phyloP scores from a whole-genome alignment of 2,113 vertebrate genomes.

The Promerops cafer region DNA sequence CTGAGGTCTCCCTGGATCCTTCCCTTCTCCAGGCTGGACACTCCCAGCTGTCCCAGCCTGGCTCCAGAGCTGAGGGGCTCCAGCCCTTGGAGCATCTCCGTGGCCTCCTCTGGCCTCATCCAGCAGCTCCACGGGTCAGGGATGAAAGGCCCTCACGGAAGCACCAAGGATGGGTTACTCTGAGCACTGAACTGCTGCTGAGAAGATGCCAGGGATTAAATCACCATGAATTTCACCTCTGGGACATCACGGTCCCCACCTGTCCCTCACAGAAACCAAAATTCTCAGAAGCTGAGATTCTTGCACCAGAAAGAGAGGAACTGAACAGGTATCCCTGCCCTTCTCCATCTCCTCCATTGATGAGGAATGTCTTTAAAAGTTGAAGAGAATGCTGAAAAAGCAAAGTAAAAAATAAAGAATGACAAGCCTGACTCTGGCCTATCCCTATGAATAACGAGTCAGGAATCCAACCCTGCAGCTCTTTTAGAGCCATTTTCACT shows the following conservation, averaged over 20 bases:
- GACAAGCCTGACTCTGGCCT: neutral
- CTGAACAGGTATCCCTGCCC: neutral
- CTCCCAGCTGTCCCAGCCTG: neutral
- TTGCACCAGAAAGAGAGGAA: neutral
- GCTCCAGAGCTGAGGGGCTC: neutral
- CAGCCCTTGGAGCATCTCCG: neutral
- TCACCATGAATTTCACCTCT: neutral
- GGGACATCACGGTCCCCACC: neutral
- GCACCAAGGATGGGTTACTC: neutral
- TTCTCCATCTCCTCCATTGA: too few species aligned
- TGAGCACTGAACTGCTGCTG: neutral
- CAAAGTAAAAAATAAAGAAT: neutral
- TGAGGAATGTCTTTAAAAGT: neutral
- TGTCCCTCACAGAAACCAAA: neutral
- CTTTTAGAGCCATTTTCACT: neutral
- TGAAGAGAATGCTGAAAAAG: neutral
- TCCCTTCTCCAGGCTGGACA: neutral
- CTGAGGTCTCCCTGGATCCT: fast-evolving
- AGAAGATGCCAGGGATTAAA: neutral
- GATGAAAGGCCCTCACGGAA: neutral
- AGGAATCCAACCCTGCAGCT: constrained; percentile 34
- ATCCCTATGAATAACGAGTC: neutral
- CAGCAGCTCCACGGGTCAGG: neutral
- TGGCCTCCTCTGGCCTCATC: fast-evolving
- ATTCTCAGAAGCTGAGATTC: neutral